Evolutionary conservation across 1,140 invertebrate species (phyloP), one percentile per base, ranked within the genome.

Genomic region (Drosophila pallidifrons): DNA sequence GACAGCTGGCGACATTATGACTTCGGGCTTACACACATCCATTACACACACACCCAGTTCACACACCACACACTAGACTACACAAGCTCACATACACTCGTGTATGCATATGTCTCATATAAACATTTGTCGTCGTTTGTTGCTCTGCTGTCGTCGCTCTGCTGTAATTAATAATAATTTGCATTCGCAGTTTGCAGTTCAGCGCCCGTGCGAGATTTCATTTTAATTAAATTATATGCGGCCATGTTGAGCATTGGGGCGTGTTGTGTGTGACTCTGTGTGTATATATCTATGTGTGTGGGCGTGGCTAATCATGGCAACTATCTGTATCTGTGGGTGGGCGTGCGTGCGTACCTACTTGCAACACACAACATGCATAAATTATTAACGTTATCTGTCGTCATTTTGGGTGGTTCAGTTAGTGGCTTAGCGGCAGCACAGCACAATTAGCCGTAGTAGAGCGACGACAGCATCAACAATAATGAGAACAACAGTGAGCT

Each of bases 191-290:
- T 75, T 75, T 65, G 63, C 61, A 76, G 74, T 72, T 76, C 74
- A 66, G 68, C 69, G 74, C 61, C 68, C 68, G 69, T 72, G 61
- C 16, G 68, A 72, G 69, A 76, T 76, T 76, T 72, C 69, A 54
- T 76, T 71, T 76, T 76, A 76, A 76, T 76, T 76, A 76, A 76
- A 76, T 76, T 72, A 76, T 72, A 71, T 76, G 61, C 43, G 61
- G 43, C 69, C 74, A 72, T 72, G 74, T 60, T 66, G 47, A 57
- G 66, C 58, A 46, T 61, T 35, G 41, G 55, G 43, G 32, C 52
- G 32, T 47, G 16, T 38, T 13, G 7, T 47, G 1, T 25, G 32
- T 47, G 28, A 3, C 25, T 43, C 47, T 38, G 47, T 2, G 15
- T 13, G 3, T 13, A 11, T 30, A 32, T 13, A 11, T 7, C 32